These are phyloP conservation scores for Drosophila borborema DNA, from an alignment of 2,888 invertebrate species.

Conservation along the genomic window DNA sequence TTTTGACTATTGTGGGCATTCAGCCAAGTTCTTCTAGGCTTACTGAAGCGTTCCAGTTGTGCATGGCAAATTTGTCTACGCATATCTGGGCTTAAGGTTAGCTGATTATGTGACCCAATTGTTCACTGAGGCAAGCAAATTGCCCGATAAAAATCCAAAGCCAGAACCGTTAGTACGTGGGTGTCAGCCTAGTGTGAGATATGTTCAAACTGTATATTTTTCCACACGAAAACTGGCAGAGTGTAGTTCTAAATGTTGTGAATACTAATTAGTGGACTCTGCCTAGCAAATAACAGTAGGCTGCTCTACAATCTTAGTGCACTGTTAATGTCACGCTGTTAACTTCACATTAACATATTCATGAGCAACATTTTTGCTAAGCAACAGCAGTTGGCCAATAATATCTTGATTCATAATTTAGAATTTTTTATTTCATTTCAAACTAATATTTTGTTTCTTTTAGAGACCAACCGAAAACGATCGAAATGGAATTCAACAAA, in stretches of 20 bases:
- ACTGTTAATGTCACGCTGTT: constrained; percentile 11
- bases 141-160: constrained; percentile 38
- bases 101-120: constrained; percentile 54
- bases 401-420: not conserved
- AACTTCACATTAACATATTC: not conserved
- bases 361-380: not conserved
- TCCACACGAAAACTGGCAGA: not conserved
- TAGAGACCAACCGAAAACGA: no score
- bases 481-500: no score
- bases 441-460: no score
- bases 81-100: constrained; percentile 27
- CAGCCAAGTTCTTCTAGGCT: constrained; percentile 26
- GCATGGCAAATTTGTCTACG: constrained; percentile 35
- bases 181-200: not conserved
- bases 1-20: constrained; percentile 11
- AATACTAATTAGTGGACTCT: not conserved
- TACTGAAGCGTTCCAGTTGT: constrained; percentile 39
- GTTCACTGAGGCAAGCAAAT: constrained; percentile 47
- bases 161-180: not conserved
- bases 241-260: not conserved
- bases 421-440: not conserved
- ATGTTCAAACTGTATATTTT: not conserved
- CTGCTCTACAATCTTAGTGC: not conserved
- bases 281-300: not conserved
- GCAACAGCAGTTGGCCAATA: not conserved